Conservation (phyloP, 2,888 invertebrate genomes). For the Plebejus anna region DNA sequence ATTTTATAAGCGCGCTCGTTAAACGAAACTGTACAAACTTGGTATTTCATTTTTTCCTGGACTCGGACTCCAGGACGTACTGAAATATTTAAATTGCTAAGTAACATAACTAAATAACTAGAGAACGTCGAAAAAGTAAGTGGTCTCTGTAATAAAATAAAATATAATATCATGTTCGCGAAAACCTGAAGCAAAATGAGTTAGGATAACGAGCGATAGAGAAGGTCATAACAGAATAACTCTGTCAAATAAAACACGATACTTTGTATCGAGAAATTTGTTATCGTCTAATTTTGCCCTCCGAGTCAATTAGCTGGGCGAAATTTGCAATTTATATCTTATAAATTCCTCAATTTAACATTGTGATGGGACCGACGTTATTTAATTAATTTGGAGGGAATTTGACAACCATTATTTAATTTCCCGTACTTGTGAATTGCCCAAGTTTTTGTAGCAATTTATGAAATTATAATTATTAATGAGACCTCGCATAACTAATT, state of each 20-base stretch:
- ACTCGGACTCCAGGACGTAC: background rate
- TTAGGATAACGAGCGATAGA: background rate
- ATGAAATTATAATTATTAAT: conserved; percentile 27
- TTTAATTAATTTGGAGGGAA: conserved; percentile 36
- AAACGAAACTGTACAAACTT: conserved; percentile 14
- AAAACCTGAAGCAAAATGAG: background rate
- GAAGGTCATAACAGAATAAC: background rate
- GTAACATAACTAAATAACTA: conserved; percentile 3
- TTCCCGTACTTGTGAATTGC: conserved; percentile 27
- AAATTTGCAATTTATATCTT: conserved; percentile 34
- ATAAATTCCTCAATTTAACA: conserved; percentile 31
- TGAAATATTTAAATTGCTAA: background rate
- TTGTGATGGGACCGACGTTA: conserved; percentile 33
- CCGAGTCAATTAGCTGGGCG: conserved; percentile 22
- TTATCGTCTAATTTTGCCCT: conserved; percentile 18
- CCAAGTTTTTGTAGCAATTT: conserved; percentile 25
- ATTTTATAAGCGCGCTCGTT: conserved; percentile 19
- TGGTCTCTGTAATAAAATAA: background rate
- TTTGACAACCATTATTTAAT: conserved; percentile 34
- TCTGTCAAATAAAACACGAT: conserved; percentile 19
- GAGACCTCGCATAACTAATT: conserved; percentile 20
- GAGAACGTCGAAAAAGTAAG: background rate
- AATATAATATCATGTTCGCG: background rate
- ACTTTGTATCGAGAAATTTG: conserved; percentile 18
- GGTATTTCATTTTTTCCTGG: background rate